Percentiles rank a stretch among this genome's conserved stretches.
Conservation (phyloP, 2,113 vertebrate genomes). For the Tauraco erythrolophus region DNA sequence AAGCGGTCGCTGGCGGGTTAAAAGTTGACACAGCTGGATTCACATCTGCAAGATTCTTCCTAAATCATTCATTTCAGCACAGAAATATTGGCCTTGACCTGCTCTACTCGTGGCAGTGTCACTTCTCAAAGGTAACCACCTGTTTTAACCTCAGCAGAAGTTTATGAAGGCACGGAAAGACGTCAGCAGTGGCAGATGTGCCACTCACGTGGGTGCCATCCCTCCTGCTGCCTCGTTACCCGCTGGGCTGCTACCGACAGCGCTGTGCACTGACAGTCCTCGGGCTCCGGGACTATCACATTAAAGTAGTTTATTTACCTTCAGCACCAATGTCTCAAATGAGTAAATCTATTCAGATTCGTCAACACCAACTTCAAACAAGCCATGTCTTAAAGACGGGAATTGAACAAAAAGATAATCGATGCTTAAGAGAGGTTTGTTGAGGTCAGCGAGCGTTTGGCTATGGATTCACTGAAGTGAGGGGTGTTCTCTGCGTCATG, state of each 20-base stretch:
- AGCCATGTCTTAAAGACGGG: not conserved
- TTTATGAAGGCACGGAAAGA: not conserved
- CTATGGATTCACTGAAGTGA: not conserved
- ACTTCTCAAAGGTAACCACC: not conserved
- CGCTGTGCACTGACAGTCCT: accelerated
- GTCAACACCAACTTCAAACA: not conserved
- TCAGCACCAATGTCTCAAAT: not conserved
- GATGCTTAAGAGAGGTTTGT: not conserved
- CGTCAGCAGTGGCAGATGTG: not conserved
- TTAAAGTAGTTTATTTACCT: not conserved
- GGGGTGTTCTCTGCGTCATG: not conserved
- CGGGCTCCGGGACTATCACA: not conserved
- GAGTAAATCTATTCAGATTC: not conserved
- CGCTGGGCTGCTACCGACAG: not conserved
- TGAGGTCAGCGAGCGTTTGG: not conserved
- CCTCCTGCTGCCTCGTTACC: constrained; percentile 38
- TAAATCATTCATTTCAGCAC: not conserved
- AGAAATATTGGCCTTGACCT: not conserved
- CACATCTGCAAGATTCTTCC: not conserved
- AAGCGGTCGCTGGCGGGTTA: not conserved
- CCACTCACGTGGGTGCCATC: not conserved
- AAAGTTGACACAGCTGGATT: not conserved
- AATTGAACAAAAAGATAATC: not conserved
- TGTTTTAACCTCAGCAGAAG: not conserved
- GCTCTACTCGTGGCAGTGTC: not conserved